Percentiles rank a stretch among this genome's conserved stretches.
These are phyloP conservation scores for Leucophenga montana DNA, from an alignment of 2,888 invertebrate genomes.

Conservation along the genomic window DNA sequence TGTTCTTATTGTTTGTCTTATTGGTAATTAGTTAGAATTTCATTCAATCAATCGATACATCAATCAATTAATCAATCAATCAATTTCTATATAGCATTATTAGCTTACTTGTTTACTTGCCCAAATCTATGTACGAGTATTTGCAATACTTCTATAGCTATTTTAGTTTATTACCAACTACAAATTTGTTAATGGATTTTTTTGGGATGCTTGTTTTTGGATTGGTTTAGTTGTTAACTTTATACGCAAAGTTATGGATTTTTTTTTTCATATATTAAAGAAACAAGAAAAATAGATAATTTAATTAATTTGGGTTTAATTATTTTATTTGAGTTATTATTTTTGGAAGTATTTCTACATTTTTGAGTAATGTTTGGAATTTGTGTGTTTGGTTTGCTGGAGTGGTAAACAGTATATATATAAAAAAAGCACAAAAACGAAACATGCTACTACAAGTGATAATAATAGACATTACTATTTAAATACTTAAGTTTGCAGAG, in stretches of 20 bases:
- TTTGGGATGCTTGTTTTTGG: constrained; percentile 26
- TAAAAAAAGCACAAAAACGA: too few relatives aligned
- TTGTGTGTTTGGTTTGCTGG: too few relatives aligned
- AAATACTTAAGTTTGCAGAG: neutral
- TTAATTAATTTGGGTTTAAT: constrained; percentile 55
- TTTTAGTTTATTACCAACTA: constrained; percentile 57
- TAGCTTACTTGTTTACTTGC: too few relatives aligned
- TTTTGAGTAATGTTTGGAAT: too few relatives aligned
- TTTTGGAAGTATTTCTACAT: constrained; percentile 30
- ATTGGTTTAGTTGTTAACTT: constrained; percentile 24
- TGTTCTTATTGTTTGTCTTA: constrained; percentile 29
- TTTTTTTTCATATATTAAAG: constrained; percentile 35
- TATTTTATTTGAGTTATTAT: neutral
- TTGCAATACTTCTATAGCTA: too few relatives aligned
- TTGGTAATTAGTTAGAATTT: constrained; percentile 24
- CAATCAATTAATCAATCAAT: constrained; percentile 29
- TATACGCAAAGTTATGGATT: constrained; percentile 13
- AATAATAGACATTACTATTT: neutral
- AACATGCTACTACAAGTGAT: too few relatives aligned
- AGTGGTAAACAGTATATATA: too few relatives aligned
- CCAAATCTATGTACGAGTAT: too few relatives aligned
- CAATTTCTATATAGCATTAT: constrained; percentile 40
- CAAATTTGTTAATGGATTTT: constrained; percentile 13
- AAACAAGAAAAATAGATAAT: constrained; percentile 52
- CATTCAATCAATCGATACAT: constrained; percentile 55